These are phyloP conservation scores for Drosophila bocki DNA, from an alignment of 1,140 invertebrate species.

Conservation along the genomic window DNA sequence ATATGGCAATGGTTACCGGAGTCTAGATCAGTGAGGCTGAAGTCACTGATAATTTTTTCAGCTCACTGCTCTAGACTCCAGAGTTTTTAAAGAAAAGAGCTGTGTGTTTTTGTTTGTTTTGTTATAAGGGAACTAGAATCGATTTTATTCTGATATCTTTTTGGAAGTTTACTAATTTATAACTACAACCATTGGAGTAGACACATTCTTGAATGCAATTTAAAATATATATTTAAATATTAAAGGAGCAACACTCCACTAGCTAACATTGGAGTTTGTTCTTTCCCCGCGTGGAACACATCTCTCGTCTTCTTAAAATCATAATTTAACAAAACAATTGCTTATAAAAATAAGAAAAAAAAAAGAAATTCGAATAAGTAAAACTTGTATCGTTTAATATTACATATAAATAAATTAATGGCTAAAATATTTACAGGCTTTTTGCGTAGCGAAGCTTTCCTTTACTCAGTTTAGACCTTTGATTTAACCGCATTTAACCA, in stretches of 20 bases:
- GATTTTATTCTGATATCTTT: constrained; percentile 15
- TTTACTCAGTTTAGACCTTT: constrained; percentile 28
- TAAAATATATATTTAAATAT: constrained; percentile 14
- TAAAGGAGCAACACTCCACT: constrained; percentile 3
- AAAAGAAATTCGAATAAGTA: neutral
- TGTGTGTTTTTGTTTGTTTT: neutral
- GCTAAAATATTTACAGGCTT: constrained; percentile 77
- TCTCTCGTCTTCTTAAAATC: constrained; percentile 15
- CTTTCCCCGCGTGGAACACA: constrained; percentile 33
- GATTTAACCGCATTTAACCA: constrained; percentile 39
- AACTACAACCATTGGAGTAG: constrained; percentile 39
- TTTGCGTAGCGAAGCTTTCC: constrained; percentile 71
- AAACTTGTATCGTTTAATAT: neutral
- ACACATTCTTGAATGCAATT: constrained; percentile 21
- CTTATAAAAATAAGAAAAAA: constrained; percentile 18
- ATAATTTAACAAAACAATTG: constrained; percentile 36
- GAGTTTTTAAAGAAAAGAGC: constrained; percentile 2
- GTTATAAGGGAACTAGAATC: neutral
- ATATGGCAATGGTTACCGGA: constrained; percentile 25
- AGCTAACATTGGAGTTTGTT: constrained; percentile 12
- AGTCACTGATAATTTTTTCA: too few relatives aligned
- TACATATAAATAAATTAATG: constrained; percentile 39
- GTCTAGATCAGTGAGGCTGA: neutral
- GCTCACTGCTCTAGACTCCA: constrained; percentile 11
- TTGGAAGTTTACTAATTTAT: constrained; percentile 22